Percentiles rank a stretch among this genome's conserved stretches.
phyloP scores from a whole-genome alignment of 2,113 vertebrate genomes.

The Equus quagga region DNA sequence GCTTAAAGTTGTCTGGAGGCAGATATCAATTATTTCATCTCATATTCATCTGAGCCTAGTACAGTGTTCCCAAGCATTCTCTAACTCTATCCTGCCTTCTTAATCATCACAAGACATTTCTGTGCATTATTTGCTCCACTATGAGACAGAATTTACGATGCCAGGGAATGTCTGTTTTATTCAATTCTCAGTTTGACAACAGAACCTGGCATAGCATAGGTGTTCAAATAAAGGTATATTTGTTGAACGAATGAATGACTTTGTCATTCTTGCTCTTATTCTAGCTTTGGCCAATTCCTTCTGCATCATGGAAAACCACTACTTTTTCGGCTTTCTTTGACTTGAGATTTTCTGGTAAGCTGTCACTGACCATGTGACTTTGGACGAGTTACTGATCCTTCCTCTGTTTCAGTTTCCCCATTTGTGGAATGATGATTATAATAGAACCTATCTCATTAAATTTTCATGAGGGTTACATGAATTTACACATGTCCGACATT shows the following conservation, averaged over 20 bases:
- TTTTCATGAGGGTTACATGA: slow-evolving; percentile 4
- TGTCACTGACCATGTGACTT: background rate
- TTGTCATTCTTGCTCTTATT: background rate
- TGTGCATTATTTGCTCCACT: background rate
- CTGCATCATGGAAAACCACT: background rate
- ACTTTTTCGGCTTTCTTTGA: background rate
- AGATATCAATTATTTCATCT: background rate
- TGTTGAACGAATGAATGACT: background rate
- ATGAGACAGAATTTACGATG: background rate
- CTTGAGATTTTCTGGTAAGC: background rate
- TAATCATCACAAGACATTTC: background rate
- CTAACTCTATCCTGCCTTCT: background rate
- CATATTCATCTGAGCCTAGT: background rate
- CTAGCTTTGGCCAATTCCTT: background rate
- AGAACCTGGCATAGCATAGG: background rate
- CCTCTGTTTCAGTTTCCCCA: background rate
- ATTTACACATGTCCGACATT: background rate
- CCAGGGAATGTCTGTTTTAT: background rate
- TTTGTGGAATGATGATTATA: background rate
- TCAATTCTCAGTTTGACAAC: background rate
- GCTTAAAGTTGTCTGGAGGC: background rate
- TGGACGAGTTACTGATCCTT: background rate
- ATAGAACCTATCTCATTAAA: slow-evolving; percentile 1
- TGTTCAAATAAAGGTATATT: background rate
- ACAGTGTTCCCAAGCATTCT: background rate